These are phyloP conservation scores for Anseranas semipalmata DNA, from an alignment of 2,113 vertebrate genomes.

Conservation along the genomic window DNA sequence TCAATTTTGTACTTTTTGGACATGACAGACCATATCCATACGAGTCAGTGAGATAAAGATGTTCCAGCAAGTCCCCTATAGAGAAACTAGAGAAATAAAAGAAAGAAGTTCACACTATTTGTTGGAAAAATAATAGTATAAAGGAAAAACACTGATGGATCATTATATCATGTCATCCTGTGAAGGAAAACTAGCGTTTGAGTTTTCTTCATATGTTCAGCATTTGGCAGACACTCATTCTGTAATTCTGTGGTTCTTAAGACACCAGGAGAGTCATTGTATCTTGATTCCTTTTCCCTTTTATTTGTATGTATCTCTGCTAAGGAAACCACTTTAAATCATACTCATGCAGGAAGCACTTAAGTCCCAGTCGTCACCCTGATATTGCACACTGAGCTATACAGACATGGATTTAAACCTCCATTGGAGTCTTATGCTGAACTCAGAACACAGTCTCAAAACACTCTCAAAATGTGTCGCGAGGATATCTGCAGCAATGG, in stretches of 20 bases:
- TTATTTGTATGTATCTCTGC: not conserved
- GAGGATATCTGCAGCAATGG: not conserved
- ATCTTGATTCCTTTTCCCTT: not conserved
- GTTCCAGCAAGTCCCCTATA: not conserved
- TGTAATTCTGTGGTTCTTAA: slow-evolving; percentile 12
- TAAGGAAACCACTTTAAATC: not conserved
- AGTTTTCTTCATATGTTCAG: not conserved
- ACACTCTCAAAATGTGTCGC: not conserved
- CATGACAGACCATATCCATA: not conserved
- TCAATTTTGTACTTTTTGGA: not conserved
- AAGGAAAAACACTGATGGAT: not conserved
- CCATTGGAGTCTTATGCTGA: not conserved
- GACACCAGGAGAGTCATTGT: not conserved
- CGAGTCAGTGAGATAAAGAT: slow-evolving; percentile 25
- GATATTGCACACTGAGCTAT: not conserved
- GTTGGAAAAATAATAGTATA: not conserved
- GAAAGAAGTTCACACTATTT: not conserved
- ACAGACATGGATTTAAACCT: not conserved
- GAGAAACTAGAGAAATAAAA: not conserved
- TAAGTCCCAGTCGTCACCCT: not conserved
- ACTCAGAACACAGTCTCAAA: not conserved
- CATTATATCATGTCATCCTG: not conserved
- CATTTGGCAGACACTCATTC: slow-evolving; percentile 20
- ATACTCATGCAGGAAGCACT: not conserved
- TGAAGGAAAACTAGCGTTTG: not conserved